A percentile compares a stretch with the other conserved stretches of the same genome.
Evolutionary conservation across 2,113 vertebrate genomes (phyloP).

Genomic region (Plecturocebus donacophilus): DNA sequence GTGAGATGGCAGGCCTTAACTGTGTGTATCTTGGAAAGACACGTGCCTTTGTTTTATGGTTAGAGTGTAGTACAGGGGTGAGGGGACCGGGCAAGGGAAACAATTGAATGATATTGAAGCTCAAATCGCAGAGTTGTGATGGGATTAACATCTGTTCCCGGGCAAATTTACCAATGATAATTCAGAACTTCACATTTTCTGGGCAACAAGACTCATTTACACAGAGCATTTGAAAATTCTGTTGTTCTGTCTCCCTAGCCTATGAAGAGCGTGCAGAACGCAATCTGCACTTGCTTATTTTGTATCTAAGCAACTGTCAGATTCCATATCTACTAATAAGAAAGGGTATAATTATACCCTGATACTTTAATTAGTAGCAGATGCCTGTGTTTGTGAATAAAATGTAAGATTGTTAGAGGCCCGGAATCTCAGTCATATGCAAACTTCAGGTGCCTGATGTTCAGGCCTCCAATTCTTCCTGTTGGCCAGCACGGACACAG

Average conservation of each 20-base stretch:
- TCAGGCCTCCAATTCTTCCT: not conserved
- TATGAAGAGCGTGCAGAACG: conserved; percentile 80
- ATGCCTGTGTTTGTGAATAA: conserved; percentile 89
- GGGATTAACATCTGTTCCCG: conserved; percentile 63
- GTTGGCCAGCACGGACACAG: not conserved
- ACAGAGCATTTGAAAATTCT: conserved; percentile 74
- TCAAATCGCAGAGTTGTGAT: conserved; percentile 67
- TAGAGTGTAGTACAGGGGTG: not conserved
- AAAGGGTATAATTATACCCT: conserved; percentile 88
- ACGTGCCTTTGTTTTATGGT: not conserved
- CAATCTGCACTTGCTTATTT: conserved; percentile 87
- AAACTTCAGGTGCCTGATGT: conserved; percentile 57
- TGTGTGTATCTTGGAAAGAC: not conserved
- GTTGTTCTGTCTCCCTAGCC: conserved; percentile 80
- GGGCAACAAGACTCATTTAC: conserved; percentile 65
- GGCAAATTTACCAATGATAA: conserved; percentile 37
- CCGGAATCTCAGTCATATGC: conserved; percentile 65
- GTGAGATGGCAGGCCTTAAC: not conserved
- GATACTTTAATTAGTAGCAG: conserved; percentile 90
- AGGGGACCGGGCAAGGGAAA: conserved; percentile 11
- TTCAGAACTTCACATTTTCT: conserved; percentile 66
- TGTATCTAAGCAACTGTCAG: conserved; percentile 92
- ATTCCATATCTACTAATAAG: conserved; percentile 87
- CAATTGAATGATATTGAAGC: conserved; percentile 54
- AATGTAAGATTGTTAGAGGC: conserved; percentile 81